Percentiles rank a stretch among this genome's conserved stretches.
Conservation (phyloP, 2,113 vertebrate species). For the Hepsetus odoe region DNA sequence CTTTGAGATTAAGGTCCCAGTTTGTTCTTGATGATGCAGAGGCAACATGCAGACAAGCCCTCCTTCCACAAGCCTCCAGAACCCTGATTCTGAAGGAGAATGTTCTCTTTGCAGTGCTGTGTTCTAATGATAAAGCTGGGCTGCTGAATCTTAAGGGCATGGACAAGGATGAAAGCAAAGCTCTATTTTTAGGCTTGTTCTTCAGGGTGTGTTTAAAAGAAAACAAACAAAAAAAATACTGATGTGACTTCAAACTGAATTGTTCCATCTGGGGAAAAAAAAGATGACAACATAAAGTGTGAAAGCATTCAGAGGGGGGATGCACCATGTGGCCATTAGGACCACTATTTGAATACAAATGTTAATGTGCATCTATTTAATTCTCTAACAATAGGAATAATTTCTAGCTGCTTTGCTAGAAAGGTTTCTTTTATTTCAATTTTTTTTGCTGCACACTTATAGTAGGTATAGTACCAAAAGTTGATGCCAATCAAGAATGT, state of each 20-base stretch:
- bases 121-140: slow-evolving; percentile 23
- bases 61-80: background rate
- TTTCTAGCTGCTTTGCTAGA: slow-evolving; percentile 1
- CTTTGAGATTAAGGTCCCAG: slow-evolving; percentile 47
- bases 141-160: slow-evolving; percentile 31
- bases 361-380: background rate
- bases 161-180: slow-evolving; percentile 14
- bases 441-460: slow-evolving; percentile 27
- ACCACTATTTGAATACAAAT: slow-evolving; percentile 1
- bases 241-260: slow-evolving; percentile 19
- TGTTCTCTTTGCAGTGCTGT: slow-evolving; percentile 31
- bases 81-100: background rate
- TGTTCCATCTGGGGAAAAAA: background rate
- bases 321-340: background rate
- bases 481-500: slow-evolving; percentile 29
- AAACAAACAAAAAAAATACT: no score
- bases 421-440: no score
- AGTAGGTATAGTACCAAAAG: slow-evolving; percentile 37
- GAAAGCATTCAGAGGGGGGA: background rate
- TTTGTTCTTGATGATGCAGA: slow-evolving; percentile 3
- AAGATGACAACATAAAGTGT: background rate
- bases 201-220: background rate
- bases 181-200: slow-evolving; percentile 20
- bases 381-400: slow-evolving; percentile 22
- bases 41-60: slow-evolving; percentile 22